Percentiles rank a stretch among this genome's conserved stretches.
phyloP scores from a whole-genome alignment of 2,113 vertebrate species.

The Ifrita kowaldi region DNA sequence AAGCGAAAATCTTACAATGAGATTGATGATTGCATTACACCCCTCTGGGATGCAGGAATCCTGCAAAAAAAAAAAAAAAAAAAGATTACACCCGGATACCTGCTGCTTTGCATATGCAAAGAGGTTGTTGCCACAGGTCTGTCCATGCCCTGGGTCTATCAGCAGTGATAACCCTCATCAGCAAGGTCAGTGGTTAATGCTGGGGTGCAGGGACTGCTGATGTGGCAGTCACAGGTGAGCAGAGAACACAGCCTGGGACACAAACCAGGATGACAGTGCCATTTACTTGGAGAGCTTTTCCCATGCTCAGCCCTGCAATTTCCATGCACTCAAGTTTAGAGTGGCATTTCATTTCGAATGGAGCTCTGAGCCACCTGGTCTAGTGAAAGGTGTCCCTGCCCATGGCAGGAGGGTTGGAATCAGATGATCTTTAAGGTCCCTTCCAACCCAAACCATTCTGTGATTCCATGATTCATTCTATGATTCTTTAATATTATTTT shows the following conservation, averaged over 20 bases:
- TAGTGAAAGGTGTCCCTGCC: neutral
- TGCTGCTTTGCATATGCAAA: neutral
- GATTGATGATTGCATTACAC: neutral
- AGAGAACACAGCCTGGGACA: neutral
- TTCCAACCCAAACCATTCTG: neutral
- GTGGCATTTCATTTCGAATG: neutral
- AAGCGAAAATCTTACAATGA: neutral
- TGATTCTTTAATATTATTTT: neutral
- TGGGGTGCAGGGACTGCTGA: neutral
- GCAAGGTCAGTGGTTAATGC: neutral
- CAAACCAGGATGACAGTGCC: accelerated
- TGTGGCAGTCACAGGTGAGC: neutral
- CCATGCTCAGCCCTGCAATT: neutral
- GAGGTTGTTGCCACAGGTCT: neutral
- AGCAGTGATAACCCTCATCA: neutral
- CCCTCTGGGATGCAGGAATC: neutral
- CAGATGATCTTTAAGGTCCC: neutral
- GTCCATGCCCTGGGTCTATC: neutral
- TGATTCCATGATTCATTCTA: neutral
- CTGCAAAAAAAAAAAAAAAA: neutral
- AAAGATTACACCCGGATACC: neutral
- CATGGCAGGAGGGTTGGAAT: neutral
- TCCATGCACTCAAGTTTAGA: neutral
- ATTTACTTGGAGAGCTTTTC: neutral
- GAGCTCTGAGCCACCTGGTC: neutral